A percentile compares a stretch with the other conserved stretches of the same genome.
These are phyloP conservation scores for Trichosurus vulpecula DNA, from an alignment of 2,797 vertebrate species.

Conservation along the genomic window DNA sequence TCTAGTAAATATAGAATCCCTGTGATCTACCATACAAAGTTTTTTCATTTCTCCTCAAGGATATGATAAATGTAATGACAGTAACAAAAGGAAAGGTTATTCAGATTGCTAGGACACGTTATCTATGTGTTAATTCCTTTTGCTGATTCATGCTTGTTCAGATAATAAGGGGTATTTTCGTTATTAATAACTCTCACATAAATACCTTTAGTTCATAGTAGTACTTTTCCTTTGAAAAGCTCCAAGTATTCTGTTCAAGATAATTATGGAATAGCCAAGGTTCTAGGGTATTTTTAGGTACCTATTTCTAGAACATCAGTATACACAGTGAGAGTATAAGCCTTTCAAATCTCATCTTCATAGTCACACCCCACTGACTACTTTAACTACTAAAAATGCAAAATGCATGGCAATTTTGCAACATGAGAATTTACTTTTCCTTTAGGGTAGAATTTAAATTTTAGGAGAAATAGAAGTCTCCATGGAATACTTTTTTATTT, in stretches of 20 bases:
- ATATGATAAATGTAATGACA: background rate
- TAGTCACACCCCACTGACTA: background rate
- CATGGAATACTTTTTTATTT: background rate
- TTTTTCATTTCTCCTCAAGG: slow-evolving; percentile 15
- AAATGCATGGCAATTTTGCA: slow-evolving; percentile 33
- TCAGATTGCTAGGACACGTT: slow-evolving; percentile 5
- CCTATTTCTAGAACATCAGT: background rate
- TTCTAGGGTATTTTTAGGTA: background rate
- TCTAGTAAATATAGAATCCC: background rate
- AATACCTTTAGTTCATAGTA: slow-evolving; percentile 31
- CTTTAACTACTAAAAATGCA: slow-evolving; percentile 18
- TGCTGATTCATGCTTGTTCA: slow-evolving; percentile 30
- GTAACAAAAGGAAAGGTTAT: slow-evolving; percentile 29
- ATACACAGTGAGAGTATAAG: background rate
- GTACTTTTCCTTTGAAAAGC: slow-evolving; percentile 14
- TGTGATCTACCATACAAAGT: background rate
- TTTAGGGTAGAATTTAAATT: background rate
- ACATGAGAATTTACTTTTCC: slow-evolving; percentile 27
- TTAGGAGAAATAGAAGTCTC: background rate
- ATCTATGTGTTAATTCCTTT: slow-evolving; percentile 13
- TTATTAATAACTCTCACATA: slow-evolving; percentile 41
- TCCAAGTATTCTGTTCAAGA: slow-evolving; percentile 35
- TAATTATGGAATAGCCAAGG: background rate
- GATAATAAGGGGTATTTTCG: background rate
- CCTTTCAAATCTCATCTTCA: background rate